These are phyloP conservation scores for Paelopatides confundens DNA, from an alignment of 53 echinoderm and acorn worm species.

Conservation along the genomic window DNA sequence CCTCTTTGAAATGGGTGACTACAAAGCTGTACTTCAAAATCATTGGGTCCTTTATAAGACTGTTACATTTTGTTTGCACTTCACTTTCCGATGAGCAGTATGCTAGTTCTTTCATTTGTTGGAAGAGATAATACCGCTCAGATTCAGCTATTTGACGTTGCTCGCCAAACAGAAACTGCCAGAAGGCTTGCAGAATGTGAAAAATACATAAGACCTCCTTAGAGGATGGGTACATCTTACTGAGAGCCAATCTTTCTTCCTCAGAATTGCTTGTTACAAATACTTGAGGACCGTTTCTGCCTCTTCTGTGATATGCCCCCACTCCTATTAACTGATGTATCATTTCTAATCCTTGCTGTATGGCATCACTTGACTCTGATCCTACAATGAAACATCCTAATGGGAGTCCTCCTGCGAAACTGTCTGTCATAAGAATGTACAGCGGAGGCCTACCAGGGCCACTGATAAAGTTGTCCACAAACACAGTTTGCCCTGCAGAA, in stretches of 20 bases:
- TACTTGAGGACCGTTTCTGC: constrained; percentile 51
- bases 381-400: constrained; percentile 64
- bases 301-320: constrained; percentile 56
- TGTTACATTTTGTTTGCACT: constrained; percentile 43
- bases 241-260: constrained; percentile 52
- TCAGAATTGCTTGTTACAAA: constrained; percentile 68
- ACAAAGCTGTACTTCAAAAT: constrained; percentile 55
- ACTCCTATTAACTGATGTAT: constrained; percentile 53
- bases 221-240: constrained; percentile 47
- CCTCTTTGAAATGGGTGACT: constrained; percentile 32
- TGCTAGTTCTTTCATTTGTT: constrained; percentile 65
- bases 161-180: constrained; percentile 64
- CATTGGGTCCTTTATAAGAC: constrained; percentile 36
- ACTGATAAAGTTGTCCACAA: not conserved
- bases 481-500: constrained; percentile 59
- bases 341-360: constrained; percentile 30
- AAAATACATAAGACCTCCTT: constrained; percentile 59
- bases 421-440: constrained; percentile 51
- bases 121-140: constrained; percentile 58
- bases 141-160: constrained; percentile 27
- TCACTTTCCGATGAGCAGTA: constrained; percentile 43
- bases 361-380: constrained; percentile 33
- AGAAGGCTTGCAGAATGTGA: constrained; percentile 69
- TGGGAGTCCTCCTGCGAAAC: constrained; percentile 71
- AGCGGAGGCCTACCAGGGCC: constrained; percentile 46